Evolutionary conservation across 1,140 invertebrate genomes (phyloP).

Genomic region (Dendrolimus punctatus): DNA sequence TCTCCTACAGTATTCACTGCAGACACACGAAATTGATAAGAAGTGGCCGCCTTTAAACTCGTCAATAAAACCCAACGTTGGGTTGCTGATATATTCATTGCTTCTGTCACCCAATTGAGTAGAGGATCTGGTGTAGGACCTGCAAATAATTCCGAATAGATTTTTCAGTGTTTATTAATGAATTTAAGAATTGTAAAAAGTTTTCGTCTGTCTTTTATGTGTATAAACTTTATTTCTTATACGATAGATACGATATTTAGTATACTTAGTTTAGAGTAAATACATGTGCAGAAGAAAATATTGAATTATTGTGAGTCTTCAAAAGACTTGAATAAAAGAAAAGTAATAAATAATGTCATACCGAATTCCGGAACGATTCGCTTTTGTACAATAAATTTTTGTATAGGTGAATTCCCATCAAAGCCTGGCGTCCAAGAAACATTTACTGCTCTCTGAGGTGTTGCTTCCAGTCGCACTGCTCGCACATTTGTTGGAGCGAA

Average conservation of each 20-base stretch:
- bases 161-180: too few relatives aligned
- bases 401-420: slow-evolving; percentile 96
- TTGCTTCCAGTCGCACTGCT: slow-evolving; percentile 78
- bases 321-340: too few relatives aligned
- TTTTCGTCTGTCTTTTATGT: too few relatives aligned
- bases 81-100: slow-evolving; percentile 87
- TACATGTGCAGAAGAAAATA: neutral
- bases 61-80: slow-evolving; percentile 86
- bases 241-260: too few relatives aligned
- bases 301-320: too few relatives aligned
- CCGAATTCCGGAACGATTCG: slow-evolving; percentile 89
- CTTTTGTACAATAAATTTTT: slow-evolving; percentile 94
- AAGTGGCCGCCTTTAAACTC: slow-evolving; percentile 93
- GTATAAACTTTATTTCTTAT: too few relatives aligned
- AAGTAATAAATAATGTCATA: slow-evolving; percentile 43
- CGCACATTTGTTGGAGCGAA: slow-evolving; percentile 90
- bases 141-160: slow-evolving; percentile 31
- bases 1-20: slow-evolving; percentile 97
- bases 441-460: slow-evolving; percentile 82
- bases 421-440: slow-evolving; percentile 96
- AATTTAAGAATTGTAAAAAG: too few relatives aligned
- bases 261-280: neutral
- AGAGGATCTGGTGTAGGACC: slow-evolving; percentile 86
- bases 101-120: slow-evolving; percentile 90
- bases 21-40: slow-evolving; percentile 96